Evolutionary conservation across 2,888 invertebrate species (phyloP).

Genomic region (Cerastis leucographa): DNA sequence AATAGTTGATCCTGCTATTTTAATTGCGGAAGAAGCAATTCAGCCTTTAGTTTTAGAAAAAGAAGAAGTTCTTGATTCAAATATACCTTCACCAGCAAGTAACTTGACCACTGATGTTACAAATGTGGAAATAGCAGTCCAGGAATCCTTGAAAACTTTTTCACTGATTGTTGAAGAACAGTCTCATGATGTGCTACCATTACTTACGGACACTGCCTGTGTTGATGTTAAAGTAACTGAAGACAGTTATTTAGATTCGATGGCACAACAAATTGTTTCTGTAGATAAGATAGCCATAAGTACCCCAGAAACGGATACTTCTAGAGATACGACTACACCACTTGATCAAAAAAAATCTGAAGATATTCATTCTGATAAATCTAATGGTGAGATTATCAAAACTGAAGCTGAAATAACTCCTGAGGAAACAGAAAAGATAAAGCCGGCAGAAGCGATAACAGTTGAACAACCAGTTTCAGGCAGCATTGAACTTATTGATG

Average conservation of each 20-base stretch:
- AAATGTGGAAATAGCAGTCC: background rate
- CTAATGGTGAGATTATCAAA: background rate
- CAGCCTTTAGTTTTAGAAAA: constrained; percentile 22
- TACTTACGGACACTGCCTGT: background rate
- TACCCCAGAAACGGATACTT: background rate
- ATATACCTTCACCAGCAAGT: background rate
- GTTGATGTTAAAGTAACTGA: constrained; percentile 1
- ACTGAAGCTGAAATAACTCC: background rate
- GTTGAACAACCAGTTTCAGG: background rate
- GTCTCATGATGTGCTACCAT: background rate
- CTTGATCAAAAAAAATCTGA: background rate
- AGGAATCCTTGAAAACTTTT: background rate
- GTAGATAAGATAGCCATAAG: background rate
- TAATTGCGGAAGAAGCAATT: constrained; percentile 3
- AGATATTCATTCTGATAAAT: background rate
- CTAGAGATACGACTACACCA: background rate
- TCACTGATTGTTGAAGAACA: background rate
- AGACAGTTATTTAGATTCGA: background rate
- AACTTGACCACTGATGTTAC: background rate
- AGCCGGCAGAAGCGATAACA: background rate
- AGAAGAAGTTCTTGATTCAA: background rate
- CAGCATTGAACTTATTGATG: background rate
- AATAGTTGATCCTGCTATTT: background rate
- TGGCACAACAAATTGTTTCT: background rate
- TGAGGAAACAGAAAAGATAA: background rate